Evolutionary conservation across 2,888 invertebrate genomes (phyloP), one percentile per base, ranked within the genome.

Genomic region (Epinotia ramella): DNA sequence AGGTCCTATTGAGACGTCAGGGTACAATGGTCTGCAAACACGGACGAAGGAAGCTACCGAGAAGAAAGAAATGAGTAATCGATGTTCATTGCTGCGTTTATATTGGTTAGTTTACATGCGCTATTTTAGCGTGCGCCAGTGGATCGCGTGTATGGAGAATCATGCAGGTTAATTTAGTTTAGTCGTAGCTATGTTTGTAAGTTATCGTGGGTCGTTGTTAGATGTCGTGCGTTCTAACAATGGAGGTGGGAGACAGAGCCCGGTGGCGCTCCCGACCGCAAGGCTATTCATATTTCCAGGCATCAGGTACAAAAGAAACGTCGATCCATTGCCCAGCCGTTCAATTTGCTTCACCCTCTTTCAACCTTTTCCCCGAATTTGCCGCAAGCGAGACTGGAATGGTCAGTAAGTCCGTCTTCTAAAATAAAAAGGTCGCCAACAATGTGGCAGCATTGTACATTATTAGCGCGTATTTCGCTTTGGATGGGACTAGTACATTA

Each of bases 1-100:
- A 84, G 80, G 83, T 81, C 79, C 79, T 79, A 82, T 82, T 81
- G 83, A 81, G 81, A 81, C 80, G 79, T 81, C 84, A 80, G 59
- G 62, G 75, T 67, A 76, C 77, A 67, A 73, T 69, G 77, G 76
- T 75, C 75, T 65, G 66, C 72, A 67, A 76, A 76, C 76, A 72
- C 53, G 59, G 49, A 56, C 71, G 20, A 64, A 5, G 64, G 69
- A 57, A 53, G 16, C 49, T 16, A 57, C 64, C 16, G 53, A 13
- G 57, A 20, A 49, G 75, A 46, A 57, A 70, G 59, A 71, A 75
- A 71, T 65, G 75, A 65, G 70, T 71, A 70, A 75, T 75, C 65
- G 70, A 70, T 75, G 70, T 75, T 20, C 65, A 75, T 60, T 75
- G 75, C 75, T n/a, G 60, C 65, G 53, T 75, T 44, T 60, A 53